Evolutionary conservation across 2,888 invertebrate genomes (phyloP), one percentile per base, ranked within the genome.

Genomic region (Tenthredo notha): DNA sequence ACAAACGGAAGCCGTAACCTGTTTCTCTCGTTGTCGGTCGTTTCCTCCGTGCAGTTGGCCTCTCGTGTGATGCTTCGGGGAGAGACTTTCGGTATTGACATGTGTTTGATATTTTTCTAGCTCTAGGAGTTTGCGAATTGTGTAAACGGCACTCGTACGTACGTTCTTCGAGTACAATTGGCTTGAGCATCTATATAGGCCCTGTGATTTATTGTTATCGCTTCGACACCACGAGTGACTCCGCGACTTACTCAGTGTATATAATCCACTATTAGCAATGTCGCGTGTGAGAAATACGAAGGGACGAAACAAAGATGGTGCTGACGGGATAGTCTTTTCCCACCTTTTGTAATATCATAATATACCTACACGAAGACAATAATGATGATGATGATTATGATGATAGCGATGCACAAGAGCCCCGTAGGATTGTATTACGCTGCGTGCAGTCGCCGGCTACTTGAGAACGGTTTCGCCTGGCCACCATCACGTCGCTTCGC

Each of bases 371-470:
- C 10, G 54, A 77, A 33, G 50, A 33, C 25, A 50, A 77, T 77
- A 25, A 77, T 50, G 50, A 75, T 47, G 50, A 75, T 75, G 15
- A 75, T 54, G 50, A 74, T 74, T 40, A 43, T 43, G 4, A 74
- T 54, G 50, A 54, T 54, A 77, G 47, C 54, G 18, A 80, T 65
- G 80, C 80, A 33, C 40, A 37, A 80, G 80, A 37, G 40, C 37
- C 58, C 40, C 80, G 61, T 40, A 65, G 37, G 80, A 80, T 80
- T 80, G 43, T 61, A 80, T 80, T 80, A 80, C 80, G 80, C 43
- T 80, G 80, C 80, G 40, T 61, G 61, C 40, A 80, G 61, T 61
- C 58, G 61, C 43, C 21, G 15, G 61, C 58, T 61, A 80, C 80
- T 80, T 43, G 80, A 80, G 80, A 80, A 80, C 65, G 61, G 47